These are phyloP conservation scores for Apolygus lucorum DNA, from an alignment of 1,140 invertebrate species.

Conservation along the genomic window DNA sequence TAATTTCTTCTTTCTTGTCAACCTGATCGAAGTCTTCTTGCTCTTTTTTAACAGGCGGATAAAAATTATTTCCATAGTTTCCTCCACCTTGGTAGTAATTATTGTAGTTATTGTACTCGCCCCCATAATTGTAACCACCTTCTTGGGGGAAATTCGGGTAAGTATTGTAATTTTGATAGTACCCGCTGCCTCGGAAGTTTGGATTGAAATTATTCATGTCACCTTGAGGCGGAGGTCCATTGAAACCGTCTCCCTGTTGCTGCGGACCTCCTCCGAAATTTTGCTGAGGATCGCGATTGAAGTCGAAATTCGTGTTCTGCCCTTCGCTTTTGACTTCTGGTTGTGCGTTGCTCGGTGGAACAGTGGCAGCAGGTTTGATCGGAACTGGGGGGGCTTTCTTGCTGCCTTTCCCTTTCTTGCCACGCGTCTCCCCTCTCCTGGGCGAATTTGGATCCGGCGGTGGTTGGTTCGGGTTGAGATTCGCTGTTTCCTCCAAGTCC, in stretches of 20 bases:
- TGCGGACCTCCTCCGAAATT: neutral
- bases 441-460: conserved; percentile 30
- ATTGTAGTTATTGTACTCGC: neutral
- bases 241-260: neutral
- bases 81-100: neutral
- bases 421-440: conserved; percentile 19
- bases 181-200: neutral
- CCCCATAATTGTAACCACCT: neutral
- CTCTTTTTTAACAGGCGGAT: conserved; percentile 8
- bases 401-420: conserved; percentile 25
- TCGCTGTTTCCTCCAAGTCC: conserved; percentile 69
- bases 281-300: neutral
- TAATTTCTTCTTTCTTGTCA: conserved; percentile 11
- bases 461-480: conserved; percentile 40
- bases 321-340: neutral
- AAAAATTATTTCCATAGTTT: neutral
- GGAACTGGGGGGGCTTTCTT: conserved; percentile 19
- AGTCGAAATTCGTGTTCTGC: conserved; percentile 17
- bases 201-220: conserved; percentile 1
- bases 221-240: neutral
- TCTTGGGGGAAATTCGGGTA: neutral
- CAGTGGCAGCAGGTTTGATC: conserved; percentile 32
- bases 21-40: neutral
- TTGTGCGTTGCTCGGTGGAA: conserved; percentile 30
- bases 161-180: conserved; percentile 1